These are phyloP conservation scores for Plutella xylostella DNA, from an alignment of 2,888 invertebrate genomes.

Conservation along the genomic window DNA sequence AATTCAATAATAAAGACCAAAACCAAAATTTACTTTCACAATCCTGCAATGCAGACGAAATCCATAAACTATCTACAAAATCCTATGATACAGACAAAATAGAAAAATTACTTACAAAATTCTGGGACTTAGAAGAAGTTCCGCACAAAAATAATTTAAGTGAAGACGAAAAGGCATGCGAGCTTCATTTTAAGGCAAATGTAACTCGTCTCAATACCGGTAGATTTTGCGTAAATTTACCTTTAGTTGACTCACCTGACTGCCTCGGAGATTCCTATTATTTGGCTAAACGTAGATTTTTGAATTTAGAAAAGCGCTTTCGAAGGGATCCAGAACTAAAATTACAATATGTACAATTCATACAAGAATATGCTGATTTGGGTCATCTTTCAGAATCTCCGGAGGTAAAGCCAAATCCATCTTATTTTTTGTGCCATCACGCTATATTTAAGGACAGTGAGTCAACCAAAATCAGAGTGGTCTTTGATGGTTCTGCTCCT, in stretches of 20 bases:
- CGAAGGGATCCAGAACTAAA: not conserved
- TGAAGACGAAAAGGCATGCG: not conserved
- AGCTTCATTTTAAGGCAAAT: not conserved
- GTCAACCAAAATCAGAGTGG: constrained; percentile 19
- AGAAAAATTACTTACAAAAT: too few relatives aligned
- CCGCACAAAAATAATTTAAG: not conserved
- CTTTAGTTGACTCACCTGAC: not conserved
- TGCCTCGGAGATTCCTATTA: constrained; percentile 1
- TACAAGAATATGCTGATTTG: constrained; percentile 13
- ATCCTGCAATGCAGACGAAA: too few relatives aligned
- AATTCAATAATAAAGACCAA: too few relatives aligned
- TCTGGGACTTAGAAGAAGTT: not conserved
- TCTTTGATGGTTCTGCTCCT: constrained; percentile 20
- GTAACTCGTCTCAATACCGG: not conserved
- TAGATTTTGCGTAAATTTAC: not conserved
- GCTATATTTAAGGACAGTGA: constrained; percentile 16
- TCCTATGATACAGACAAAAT: too few relatives aligned
- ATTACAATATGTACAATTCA: constrained; percentile 8
- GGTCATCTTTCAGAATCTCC: too few relatives aligned
- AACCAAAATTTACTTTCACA: too few relatives aligned
- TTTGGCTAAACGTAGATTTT: not conserved
- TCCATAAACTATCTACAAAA: too few relatives aligned
- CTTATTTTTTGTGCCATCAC: too few relatives aligned
- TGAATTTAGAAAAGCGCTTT: not conserved
- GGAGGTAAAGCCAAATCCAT: too few relatives aligned